Evolutionary conservation across 1,140 invertebrate genomes (phyloP).

Genomic region (Drosophila miranda): DNA sequence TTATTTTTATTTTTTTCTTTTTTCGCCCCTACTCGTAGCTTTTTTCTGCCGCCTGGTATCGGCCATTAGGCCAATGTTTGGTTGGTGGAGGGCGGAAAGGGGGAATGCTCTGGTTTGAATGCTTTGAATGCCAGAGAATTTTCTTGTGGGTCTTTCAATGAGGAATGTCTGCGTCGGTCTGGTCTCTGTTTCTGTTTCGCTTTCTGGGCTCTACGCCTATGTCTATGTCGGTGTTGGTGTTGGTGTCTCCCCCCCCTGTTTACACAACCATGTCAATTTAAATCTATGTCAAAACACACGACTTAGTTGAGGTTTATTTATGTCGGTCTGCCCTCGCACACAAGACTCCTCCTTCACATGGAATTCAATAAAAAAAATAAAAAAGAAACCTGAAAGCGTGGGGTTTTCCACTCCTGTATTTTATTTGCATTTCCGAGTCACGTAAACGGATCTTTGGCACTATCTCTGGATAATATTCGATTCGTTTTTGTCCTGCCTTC

Average conservation of each 20-base stretch:
- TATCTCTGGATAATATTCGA: slow-evolving; percentile 65
- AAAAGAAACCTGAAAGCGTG: slow-evolving; percentile 29
- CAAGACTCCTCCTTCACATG: slow-evolving; percentile 12
- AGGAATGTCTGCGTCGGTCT: slow-evolving; percentile 39
- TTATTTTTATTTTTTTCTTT: slow-evolving; percentile 60
- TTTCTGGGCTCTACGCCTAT: not conserved
- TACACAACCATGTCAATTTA: slow-evolving; percentile 75
- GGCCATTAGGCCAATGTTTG: slow-evolving; percentile 56
- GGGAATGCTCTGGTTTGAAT: slow-evolving; percentile 28
- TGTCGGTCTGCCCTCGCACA: slow-evolving; percentile 46
- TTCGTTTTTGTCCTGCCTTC: slow-evolving; percentile 35
- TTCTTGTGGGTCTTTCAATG: slow-evolving; percentile 58
- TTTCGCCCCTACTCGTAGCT: slow-evolving; percentile 10
- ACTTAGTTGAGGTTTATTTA: slow-evolving; percentile 80
- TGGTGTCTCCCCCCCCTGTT: slow-evolving; percentile 34
- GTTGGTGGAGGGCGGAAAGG: not conserved
- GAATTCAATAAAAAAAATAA: slow-evolving; percentile 73
- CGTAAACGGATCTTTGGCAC: slow-evolving; percentile 74
- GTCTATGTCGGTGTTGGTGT: too few relatives aligned
- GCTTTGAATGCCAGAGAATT: slow-evolving; percentile 55
- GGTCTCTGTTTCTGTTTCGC: slow-evolving; percentile 4
- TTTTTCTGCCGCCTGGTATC: slow-evolving; percentile 1
- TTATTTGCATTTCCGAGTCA: slow-evolving; percentile 68
- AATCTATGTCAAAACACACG: slow-evolving; percentile 80
- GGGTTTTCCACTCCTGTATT: slow-evolving; percentile 16